These are phyloP conservation scores for Chrysina gloriosa DNA, from an alignment of 2,888 invertebrate species.

Conservation along the genomic window DNA sequence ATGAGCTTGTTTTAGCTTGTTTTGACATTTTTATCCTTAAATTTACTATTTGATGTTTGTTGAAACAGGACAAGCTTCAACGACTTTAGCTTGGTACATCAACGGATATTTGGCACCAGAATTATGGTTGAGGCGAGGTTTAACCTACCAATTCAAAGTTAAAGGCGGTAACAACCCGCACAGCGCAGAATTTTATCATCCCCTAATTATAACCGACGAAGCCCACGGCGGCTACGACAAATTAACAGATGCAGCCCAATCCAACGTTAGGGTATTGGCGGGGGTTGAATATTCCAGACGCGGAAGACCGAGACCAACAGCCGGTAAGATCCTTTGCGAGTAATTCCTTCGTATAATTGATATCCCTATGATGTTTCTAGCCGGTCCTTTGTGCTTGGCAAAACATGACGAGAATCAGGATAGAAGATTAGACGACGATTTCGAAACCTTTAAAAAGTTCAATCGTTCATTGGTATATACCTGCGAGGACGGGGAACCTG, in stretches of 20 bases:
- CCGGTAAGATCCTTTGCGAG: slow-evolving; percentile 65
- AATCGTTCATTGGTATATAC: slow-evolving; percentile 78
- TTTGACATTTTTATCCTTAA: too few species aligned
- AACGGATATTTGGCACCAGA: slow-evolving; percentile 91
- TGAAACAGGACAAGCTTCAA: slow-evolving; percentile 72
- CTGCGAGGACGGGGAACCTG: slow-evolving; percentile 81
- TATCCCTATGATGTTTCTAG: slow-evolving; percentile 61
- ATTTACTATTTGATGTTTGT: too few species aligned
- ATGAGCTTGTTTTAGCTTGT: too few species aligned
- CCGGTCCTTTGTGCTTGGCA: slow-evolving; percentile 84
- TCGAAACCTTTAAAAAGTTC: slow-evolving; percentile 83
- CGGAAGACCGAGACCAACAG: slow-evolving; percentile 82
- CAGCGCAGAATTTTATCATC: slow-evolving; percentile 87
- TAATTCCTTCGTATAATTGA: not conserved
- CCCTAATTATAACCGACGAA: slow-evolving; percentile 88
- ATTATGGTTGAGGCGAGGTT: slow-evolving; percentile 85
- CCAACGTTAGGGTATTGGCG: slow-evolving; percentile 78
- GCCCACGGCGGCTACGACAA: slow-evolving; percentile 85
- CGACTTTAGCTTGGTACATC: slow-evolving; percentile 89
- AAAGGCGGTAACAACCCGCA: slow-evolving; percentile 91
- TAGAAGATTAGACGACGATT: slow-evolving; percentile 82
- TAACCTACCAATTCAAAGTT: slow-evolving; percentile 85
- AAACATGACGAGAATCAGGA: slow-evolving; percentile 75
- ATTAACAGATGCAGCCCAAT: slow-evolving; percentile 76
- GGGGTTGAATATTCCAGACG: slow-evolving; percentile 86